Evolutionary conservation across 2,113 vertebrate species (phyloP).

Genomic region (Ictidomys tridecemlineatus): DNA sequence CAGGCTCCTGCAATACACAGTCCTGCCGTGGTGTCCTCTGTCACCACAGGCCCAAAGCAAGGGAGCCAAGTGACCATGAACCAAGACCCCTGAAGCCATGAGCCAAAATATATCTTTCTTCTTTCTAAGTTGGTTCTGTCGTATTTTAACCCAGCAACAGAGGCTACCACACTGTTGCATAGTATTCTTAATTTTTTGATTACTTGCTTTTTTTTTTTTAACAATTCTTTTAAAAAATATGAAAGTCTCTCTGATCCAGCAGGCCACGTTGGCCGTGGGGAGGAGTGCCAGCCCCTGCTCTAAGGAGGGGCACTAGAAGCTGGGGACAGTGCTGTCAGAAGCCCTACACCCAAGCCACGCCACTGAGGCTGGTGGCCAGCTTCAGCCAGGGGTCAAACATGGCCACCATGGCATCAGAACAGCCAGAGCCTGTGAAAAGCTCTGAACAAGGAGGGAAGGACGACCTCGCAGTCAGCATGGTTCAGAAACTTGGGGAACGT

Average conservation of each 20-base stretch:
- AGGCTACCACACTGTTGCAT: neutral
- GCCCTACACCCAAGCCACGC: fast-evolving
- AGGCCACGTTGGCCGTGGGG: neutral
- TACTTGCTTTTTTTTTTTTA: neutral
- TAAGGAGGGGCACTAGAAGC: neutral
- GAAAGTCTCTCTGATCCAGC: neutral
- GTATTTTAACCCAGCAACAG: neutral
- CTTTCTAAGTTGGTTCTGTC: neutral
- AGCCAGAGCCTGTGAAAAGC: fast-evolving
- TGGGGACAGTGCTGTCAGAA: neutral
- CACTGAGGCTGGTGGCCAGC: fast-evolving
- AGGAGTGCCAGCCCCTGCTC: neutral
- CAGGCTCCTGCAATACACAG: no score
- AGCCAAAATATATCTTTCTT: no score
- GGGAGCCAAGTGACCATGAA: no score
- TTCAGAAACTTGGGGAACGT: neutral
- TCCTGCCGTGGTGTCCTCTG: no score
- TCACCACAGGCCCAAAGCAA: no score
- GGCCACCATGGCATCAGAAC: neutral
- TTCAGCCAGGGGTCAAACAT: fast-evolving
- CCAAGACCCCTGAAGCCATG: no score
- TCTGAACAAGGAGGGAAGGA: neutral
- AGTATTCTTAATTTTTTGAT: neutral
- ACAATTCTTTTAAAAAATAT: neutral
- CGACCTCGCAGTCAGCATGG: neutral